phyloP scores from a whole-genome alignment of 2,797 vertebrate species.

The Momotus momota region DNA sequence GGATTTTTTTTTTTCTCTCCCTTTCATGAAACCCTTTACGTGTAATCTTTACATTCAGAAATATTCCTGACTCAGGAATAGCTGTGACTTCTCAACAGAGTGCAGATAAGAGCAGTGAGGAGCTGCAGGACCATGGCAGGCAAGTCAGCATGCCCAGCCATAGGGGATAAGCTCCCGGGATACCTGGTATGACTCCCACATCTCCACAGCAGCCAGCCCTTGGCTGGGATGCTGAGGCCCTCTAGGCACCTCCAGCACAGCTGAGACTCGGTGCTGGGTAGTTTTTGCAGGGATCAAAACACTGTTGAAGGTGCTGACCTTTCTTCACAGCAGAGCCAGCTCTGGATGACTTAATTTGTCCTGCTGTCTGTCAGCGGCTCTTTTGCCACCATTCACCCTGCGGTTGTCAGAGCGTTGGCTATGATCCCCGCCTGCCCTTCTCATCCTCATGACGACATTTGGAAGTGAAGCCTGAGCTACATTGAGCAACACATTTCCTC shows the following conservation, averaged over 20 bases:
- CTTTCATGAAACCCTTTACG: background rate
- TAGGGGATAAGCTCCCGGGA: rapidly evolving
- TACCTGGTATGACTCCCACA: background rate
- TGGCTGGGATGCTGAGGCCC: background rate
- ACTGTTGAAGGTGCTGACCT: background rate
- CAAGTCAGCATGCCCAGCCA: background rate
- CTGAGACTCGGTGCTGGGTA: rapidly evolving
- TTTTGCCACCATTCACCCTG: background rate
- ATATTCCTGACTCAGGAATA: background rate
- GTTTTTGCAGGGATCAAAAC: background rate
- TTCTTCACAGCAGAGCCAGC: background rate
- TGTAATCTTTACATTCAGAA: background rate
- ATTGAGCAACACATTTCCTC: background rate
- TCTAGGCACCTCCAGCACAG: background rate
- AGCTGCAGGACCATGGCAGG: background rate
- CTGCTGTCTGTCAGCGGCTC: rapidly evolving
- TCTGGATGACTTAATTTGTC: background rate
- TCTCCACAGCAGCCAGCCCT: background rate
- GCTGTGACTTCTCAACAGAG: background rate
- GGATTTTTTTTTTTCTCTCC: background rate
- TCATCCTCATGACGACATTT: background rate
- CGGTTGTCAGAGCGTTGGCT: background rate
- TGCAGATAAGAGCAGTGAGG: background rate
- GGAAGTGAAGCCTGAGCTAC: background rate
- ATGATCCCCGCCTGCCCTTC: background rate